Base-by-base conservation (phyloP, 2,797 vertebrate genomes). In the Merluccius polli region DNA sequence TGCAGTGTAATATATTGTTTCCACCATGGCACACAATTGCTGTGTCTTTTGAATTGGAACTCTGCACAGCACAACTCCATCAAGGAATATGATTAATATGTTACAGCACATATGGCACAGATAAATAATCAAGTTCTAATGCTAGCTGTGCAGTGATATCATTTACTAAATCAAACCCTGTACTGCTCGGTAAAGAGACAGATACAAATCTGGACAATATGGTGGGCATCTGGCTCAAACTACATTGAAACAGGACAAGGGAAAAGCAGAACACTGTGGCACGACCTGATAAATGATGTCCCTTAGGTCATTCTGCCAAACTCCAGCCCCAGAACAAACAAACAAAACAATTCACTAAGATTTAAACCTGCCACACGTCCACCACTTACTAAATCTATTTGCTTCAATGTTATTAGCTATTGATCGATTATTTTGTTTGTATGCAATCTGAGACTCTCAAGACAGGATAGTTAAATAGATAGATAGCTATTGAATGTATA, bases 61-160 rank as follows among this genome's bases (percentile, higher is more conserved):
- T 75, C 73, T 76, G 75, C 77, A 73, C 71, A 71, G 83, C 78
- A 71, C 83, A 80, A 76, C 81, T 87, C 85, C 77, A 86, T 88
- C 86, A 87, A 81, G 78, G 86, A 85, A 85, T 84, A 81, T 85
- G 86, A 90, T 89, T 86, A 89, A 89, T 88, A 87, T 77, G 71
- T 86, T 79, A 83, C 80, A 84, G 81, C 78, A 83, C 78, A 85
- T 79, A 80, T 85, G 76, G 83, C 81, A 81, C 52, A 72, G 75
- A 83, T 82, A 88, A 84, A 89, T 90, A 89, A 90, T 88, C 86
- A 79, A 89, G 86, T 87, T 87, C 78, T 89, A 88, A 91, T 90
- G 86, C 87, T 84, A 83, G 84, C 84, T 86, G 82, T 80, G 86
- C 63, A 82, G 81, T 80, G 82, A 87, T 87, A 87, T 88, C 84